These are phyloP conservation scores for Hirundichthys speculiger DNA, from an alignment of 2,113 vertebrate genomes.

Conservation along the genomic window DNA sequence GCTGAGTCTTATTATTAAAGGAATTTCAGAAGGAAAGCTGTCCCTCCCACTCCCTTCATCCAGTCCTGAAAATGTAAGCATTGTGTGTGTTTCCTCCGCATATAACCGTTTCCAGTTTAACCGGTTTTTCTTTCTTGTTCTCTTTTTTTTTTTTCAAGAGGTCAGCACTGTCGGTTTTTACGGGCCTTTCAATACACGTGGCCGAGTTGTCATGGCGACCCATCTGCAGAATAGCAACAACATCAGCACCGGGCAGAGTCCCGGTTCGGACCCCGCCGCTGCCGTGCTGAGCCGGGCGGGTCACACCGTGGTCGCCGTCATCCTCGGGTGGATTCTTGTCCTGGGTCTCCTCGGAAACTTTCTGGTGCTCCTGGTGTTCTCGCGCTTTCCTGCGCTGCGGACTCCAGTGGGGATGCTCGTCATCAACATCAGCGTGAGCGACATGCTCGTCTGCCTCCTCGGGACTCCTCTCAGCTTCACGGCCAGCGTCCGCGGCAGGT, in stretches of 20 bases:
- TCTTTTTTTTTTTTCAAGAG: too few species aligned
- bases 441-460: slow-evolving; percentile 61
- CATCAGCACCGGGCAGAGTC: slow-evolving; percentile 39
- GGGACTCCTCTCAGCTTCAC: slow-evolving; percentile 63
- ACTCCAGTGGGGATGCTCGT: slow-evolving; percentile 54
- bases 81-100: not conserved
- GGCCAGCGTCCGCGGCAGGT: slow-evolving; percentile 50
- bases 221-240: slow-evolving; percentile 38
- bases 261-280: not conserved
- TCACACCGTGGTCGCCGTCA: slow-evolving; percentile 38
- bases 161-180: not conserved
- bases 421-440: slow-evolving; percentile 63
- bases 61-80: slow-evolving; percentile 1
- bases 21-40: not conserved
- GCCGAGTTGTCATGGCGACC: slow-evolving; percentile 29
- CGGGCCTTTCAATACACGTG: not conserved
- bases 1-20: too few species aligned
- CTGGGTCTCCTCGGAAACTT: slow-evolving; percentile 62
- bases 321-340: slow-evolving; percentile 55
- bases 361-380: slow-evolving; percentile 54
- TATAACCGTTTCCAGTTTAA: not conserved
- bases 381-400: slow-evolving; percentile 42
- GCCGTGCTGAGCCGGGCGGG: slow-evolving; percentile 23
- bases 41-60: not conserved
- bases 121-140: not conserved